A percentile compares a stretch with the other conserved stretches of the same genome.
Conservation (phyloP, 2,888 invertebrate genomes). For the Phaedon cochleariae region DNA sequence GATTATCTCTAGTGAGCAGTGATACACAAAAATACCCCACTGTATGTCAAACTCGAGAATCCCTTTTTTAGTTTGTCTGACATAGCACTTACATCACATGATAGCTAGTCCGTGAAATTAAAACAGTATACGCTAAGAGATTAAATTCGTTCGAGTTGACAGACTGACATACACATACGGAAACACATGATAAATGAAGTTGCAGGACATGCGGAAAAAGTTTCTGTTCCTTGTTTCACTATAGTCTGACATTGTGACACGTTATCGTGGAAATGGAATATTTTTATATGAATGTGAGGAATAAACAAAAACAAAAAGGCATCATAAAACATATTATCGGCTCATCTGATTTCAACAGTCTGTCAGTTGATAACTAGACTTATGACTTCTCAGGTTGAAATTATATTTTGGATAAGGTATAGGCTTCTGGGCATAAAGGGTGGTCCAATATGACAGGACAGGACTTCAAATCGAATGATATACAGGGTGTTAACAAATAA, state of each 20-base stretch:
- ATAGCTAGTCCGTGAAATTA: slow-evolving; percentile 56
- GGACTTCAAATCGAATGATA: background rate
- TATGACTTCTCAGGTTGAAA: too few species aligned
- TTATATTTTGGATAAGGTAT: too few species aligned
- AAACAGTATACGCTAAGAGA: slow-evolving; percentile 56
- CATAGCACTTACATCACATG: slow-evolving; percentile 37
- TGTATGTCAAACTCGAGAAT: background rate
- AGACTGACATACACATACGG: slow-evolving; percentile 43
- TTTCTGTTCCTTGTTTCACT: slow-evolving; percentile 10
- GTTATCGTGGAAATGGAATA: slow-evolving; percentile 16
- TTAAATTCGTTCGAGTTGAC: slow-evolving; percentile 53
- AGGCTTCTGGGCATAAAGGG: too few species aligned
- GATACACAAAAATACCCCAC: background rate
- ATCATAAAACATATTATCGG: too few species aligned
- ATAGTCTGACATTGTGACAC: slow-evolving; percentile 35
- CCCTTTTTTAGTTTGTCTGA: slow-evolving; percentile 20
- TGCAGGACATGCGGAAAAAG: slow-evolving; percentile 23
- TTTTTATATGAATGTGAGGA: background rate
- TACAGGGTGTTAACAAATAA: too few species aligned
- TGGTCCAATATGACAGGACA: background rate
- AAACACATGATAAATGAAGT: slow-evolving; percentile 33
- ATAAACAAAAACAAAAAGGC: too few species aligned
- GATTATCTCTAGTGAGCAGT: background rate
- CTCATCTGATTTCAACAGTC: background rate
- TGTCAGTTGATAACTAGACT: too few species aligned